phyloP scores from a whole-genome alignment of 2,888 invertebrate species.

The Dicyrtomina minuta region DNA sequence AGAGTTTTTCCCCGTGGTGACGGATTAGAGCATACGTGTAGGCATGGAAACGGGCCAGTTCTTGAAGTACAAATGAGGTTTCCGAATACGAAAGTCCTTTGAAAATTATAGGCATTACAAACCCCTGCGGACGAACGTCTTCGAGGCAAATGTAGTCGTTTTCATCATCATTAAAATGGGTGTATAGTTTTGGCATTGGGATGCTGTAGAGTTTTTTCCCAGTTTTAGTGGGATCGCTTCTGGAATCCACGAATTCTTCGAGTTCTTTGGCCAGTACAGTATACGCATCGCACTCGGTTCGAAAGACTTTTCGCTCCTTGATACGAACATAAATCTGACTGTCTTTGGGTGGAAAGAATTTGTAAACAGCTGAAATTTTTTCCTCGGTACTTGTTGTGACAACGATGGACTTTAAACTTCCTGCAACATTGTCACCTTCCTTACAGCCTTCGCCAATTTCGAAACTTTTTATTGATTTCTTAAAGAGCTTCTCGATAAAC shows the following conservation, averaged over 20 bases:
- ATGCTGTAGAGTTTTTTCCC: neutral
- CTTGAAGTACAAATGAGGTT: neutral
- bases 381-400: neutral
- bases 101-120: constrained; percentile 36
- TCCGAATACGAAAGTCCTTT: neutral
- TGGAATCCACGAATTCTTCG: neutral
- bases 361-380: neutral
- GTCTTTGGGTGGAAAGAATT: constrained; percentile 2
- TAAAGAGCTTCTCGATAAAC: too few species aligned
- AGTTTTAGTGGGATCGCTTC: too few species aligned
- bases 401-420: neutral
- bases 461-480: too few species aligned
- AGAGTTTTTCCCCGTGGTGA: constrained; percentile 15
- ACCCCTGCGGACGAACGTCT: constrained; percentile 38
- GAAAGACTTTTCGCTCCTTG: neutral
- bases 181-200: neutral
- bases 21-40: constrained; percentile 13
- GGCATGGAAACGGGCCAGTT: constrained; percentile 11
- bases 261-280: neutral
- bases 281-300: neutral
- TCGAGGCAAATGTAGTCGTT: constrained; percentile 23
- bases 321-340: neutral
- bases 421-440: constrained; percentile 2
- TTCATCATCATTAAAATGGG: neutral
- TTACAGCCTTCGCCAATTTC: too few species aligned